Conservation (phyloP, 2,797 vertebrate species). For the Rhabdophis nuchalis region DNA sequence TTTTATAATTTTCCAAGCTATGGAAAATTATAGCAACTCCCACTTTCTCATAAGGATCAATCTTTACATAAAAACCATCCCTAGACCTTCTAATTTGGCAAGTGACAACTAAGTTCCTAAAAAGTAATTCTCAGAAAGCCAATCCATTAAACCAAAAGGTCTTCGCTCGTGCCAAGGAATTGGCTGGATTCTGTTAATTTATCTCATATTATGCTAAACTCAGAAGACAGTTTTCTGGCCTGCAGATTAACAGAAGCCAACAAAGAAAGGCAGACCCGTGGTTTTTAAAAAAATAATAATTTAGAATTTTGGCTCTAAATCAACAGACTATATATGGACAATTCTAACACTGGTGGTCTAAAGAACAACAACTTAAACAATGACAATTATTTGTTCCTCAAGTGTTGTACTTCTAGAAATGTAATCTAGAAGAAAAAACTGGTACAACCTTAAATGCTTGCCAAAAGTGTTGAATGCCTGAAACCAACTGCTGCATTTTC, state of each 20-base stretch:
- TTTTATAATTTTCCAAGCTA: not conserved
- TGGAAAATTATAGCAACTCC: not conserved
- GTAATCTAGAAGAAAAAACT: not conserved
- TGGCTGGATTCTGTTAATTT: not conserved
- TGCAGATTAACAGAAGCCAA: not conserved
- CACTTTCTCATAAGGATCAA: not conserved
- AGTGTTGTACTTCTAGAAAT: not conserved
- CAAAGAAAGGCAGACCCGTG: not conserved
- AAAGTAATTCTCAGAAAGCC: not conserved
- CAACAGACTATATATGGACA: not conserved
- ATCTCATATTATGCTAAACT: not conserved
- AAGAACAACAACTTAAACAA: not conserved
- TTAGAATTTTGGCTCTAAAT: not conserved
- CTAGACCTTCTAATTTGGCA: not conserved
- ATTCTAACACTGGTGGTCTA: not conserved
- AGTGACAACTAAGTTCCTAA: not conserved
- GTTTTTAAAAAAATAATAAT: not conserved
- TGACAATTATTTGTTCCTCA: no score
- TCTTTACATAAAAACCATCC: not conserved
- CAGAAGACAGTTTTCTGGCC: not conserved
- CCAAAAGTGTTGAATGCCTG: not conserved
- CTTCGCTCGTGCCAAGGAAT: not conserved
- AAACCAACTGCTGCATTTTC: not conserved
- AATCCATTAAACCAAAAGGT: not conserved
- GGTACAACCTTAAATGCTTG: not conserved